phyloP scores from a whole-genome alignment of 1,140 invertebrate species.

The Chrysopa pallens region DNA sequence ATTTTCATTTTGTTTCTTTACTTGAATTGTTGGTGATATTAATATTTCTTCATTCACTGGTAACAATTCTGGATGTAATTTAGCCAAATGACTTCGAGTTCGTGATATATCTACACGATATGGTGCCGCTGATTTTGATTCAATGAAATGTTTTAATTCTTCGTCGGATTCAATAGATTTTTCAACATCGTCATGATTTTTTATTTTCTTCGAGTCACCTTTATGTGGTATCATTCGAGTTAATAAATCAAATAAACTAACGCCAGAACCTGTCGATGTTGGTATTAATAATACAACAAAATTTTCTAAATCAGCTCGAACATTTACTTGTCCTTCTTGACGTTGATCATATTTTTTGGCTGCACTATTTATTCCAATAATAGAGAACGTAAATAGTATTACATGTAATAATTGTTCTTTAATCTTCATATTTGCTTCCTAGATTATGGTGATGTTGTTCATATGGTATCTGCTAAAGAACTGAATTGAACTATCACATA shows the following conservation, averaged over 20 bases:
- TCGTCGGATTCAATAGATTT: slow-evolving; percentile 3
- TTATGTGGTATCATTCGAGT: background rate
- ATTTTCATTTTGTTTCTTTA: no score
- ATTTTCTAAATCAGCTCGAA: slow-evolving; percentile 41
- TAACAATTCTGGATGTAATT: slow-evolving; percentile 8
- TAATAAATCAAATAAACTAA: background rate
- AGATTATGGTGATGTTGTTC: no score
- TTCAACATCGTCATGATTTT: background rate
- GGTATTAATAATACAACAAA: slow-evolving; percentile 39
- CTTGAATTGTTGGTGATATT: no score
- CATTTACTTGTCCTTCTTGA: slow-evolving; percentile 39
- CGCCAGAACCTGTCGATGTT: slow-evolving; percentile 15
- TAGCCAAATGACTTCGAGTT: slow-evolving; percentile 9
- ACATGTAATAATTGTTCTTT: no score
- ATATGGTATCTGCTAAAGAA: no score
- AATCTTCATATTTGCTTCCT: no score
- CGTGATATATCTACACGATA: slow-evolving; percentile 20
- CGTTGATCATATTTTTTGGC: slow-evolving; percentile 31
- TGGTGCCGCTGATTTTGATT: slow-evolving; percentile 20
- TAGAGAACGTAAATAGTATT: no score
- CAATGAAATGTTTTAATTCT: slow-evolving; percentile 17
- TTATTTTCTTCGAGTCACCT: background rate
- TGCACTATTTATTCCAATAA: no score
- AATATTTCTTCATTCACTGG: no score
- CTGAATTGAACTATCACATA: no score